Conservation (phyloP, 2,113 vertebrate genomes). For the Sitta europaea region DNA sequence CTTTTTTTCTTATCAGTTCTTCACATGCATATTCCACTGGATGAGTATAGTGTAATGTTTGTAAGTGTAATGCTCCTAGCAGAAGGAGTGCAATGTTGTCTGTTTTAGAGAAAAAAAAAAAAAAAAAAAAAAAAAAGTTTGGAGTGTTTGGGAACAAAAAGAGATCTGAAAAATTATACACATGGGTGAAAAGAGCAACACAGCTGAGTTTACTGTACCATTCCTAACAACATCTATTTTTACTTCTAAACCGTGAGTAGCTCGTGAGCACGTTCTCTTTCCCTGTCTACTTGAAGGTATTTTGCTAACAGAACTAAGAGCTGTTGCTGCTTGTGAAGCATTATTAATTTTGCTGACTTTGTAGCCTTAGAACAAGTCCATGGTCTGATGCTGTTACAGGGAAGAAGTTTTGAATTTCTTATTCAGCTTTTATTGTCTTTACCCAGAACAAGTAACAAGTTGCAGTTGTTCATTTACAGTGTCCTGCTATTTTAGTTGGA, state of each 20-base stretch:
- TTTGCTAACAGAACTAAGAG: neutral
- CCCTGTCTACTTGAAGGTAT: neutral
- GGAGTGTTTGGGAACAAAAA: neutral
- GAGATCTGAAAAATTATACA: neutral
- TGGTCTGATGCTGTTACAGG: neutral
- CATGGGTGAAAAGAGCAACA: neutral
- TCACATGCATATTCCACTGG: neutral
- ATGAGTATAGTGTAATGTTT: neutral
- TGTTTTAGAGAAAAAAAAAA: neutral
- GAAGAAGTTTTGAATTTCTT: neutral
- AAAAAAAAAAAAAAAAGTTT: too few species aligned
- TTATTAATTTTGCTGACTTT: conserved; percentile 6
- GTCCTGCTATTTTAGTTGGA: neutral
- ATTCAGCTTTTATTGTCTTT: neutral
- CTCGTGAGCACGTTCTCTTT: neutral
- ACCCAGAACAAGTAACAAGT: neutral
- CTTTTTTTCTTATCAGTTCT: neutral
- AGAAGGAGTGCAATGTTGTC: neutral
- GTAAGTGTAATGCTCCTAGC: neutral
- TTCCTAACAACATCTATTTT: neutral
- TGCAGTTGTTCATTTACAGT: neutral
- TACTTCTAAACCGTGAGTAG: neutral
- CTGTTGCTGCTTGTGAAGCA: neutral
- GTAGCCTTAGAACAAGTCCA: neutral
- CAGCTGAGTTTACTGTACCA: neutral